Conservation (phyloP, 2,797 vertebrate genomes). For the Propithecus perrieri region DNA sequence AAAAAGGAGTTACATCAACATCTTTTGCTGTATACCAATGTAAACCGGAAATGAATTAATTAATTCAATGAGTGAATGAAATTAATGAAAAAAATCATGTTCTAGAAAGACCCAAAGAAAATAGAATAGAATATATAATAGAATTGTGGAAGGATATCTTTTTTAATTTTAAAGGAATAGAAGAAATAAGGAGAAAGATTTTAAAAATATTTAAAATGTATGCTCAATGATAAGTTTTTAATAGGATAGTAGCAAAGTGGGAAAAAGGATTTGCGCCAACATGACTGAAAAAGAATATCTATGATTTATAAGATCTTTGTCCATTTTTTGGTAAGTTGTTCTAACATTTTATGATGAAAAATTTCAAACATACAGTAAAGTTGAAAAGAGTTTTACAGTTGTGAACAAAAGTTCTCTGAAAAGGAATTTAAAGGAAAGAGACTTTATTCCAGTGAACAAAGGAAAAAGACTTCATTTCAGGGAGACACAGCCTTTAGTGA, state of each 20-base stretch:
- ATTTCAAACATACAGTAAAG: neutral
- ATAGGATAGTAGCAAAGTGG: neutral
- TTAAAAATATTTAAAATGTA: slow-evolving; percentile 13
- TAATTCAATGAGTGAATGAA: neutral
- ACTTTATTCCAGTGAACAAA: neutral
- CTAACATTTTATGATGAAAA: neutral
- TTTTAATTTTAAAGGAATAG: neutral
- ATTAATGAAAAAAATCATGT: neutral
- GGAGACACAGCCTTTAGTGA: neutral
- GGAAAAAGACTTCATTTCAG: neutral
- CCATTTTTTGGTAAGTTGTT: neutral
- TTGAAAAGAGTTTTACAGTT: neutral
- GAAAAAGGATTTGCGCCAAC: neutral
- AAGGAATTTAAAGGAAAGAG: neutral
- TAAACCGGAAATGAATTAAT: slow-evolving; percentile 7
- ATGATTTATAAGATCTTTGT: neutral
- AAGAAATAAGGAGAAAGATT: neutral
- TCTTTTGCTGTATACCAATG: slow-evolving; percentile 4
- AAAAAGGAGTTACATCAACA: neutral
- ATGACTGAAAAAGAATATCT: neutral
- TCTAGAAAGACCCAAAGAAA: neutral
- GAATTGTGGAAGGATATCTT: neutral
- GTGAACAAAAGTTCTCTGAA: neutral
- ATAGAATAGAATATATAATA: neutral
- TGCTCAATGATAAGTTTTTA: neutral